Evolutionary conservation across 2,888 invertebrate genomes (phyloP), one percentile per base, ranked within the genome.

Genomic region (Eretmocerus hayati): DNA sequence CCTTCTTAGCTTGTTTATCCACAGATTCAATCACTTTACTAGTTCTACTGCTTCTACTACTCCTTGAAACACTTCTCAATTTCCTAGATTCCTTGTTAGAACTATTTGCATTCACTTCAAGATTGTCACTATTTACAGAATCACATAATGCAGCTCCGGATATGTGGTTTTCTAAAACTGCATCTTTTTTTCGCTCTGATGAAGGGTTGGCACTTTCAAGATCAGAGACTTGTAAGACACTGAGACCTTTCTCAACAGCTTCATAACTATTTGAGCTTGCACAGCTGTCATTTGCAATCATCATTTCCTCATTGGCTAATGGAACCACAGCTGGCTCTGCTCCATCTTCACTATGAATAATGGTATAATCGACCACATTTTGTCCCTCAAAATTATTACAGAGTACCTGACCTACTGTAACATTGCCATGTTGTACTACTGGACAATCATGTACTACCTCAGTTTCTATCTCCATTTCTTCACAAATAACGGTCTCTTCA

Each of bases 401-500:
- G 20, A 67, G 33, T 15, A 67, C 61, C 52, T 67, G 60, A 19
- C 66, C 65, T 6, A 64, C 54, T 4, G 62, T 54, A 36, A 62
- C 57, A 38, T 56, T 61, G 2, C 53, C 55, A 13, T 61, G 62
- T 30, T 61, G 60, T 6, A 54, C 52, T 23, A 61, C 46, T 11
- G 53, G 55, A 37, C 60, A 62, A 32, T 50, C 49, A 40, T 55
- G 55, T 16, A 49, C 50, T 2, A 53, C 47, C 46, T 60, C 57
- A 19, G 50, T 54, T 40, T 69, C 68, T 3, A 70, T 61, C 37
- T 72, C 71, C 66, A 72, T 67, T 46, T 70, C 70, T 49, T 70
- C 71, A 42, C 72, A 72, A 31, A 72, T 66, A 46, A 72, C 65
- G 8, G 71, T 71, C 45, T 72, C 72, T 48, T 72, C 72, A 26